Percentiles rank a stretch among this genome's conserved stretches.
These are phyloP conservation scores for Nomia melanderi DNA, from an alignment of 1,140 invertebrate genomes.

Conservation along the genomic window DNA sequence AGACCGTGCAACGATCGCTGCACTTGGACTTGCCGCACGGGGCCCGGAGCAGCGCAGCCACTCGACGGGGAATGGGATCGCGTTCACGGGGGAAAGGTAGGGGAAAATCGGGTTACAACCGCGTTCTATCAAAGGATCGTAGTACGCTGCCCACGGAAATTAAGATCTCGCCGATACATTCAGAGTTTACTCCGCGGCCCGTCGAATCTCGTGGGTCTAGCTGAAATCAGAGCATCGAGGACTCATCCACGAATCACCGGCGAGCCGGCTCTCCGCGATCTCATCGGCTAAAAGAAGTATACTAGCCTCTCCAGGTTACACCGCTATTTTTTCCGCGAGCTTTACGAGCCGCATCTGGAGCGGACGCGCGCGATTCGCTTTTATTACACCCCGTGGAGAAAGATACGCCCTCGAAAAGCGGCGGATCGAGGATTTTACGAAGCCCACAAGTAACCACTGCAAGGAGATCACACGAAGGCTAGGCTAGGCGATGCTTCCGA, in stretches of 20 bases:
- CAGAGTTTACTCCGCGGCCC: constrained; percentile 7
- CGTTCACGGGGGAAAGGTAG: background rate
- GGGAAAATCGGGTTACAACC: constrained; percentile 36
- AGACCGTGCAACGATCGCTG: constrained; percentile 19
- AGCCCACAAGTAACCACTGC: too few species aligned
- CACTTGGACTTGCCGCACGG: constrained; percentile 33
- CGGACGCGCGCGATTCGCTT: background rate
- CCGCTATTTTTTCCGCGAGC: background rate
- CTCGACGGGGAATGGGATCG: constrained; percentile 2
- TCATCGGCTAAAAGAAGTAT: too few species aligned
- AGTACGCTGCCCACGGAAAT: constrained; percentile 15
- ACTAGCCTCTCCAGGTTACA: too few species aligned
- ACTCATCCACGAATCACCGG: too few species aligned
- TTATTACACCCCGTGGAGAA: too few species aligned
- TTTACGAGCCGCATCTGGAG: background rate
- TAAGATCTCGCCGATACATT: constrained; percentile 17
- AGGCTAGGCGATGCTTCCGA: too few species aligned
- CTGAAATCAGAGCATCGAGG: too few species aligned
- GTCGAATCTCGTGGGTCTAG: too few species aligned
- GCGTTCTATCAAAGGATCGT: background rate
- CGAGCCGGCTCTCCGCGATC: too few species aligned
- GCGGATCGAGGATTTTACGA: too few species aligned
- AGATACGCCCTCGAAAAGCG: too few species aligned
- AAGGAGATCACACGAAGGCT: too few species aligned
- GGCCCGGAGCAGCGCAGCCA: background rate